phyloP scores from a whole-genome alignment of 2,797 vertebrate species.

The Adrianichthys oophorus region DNA sequence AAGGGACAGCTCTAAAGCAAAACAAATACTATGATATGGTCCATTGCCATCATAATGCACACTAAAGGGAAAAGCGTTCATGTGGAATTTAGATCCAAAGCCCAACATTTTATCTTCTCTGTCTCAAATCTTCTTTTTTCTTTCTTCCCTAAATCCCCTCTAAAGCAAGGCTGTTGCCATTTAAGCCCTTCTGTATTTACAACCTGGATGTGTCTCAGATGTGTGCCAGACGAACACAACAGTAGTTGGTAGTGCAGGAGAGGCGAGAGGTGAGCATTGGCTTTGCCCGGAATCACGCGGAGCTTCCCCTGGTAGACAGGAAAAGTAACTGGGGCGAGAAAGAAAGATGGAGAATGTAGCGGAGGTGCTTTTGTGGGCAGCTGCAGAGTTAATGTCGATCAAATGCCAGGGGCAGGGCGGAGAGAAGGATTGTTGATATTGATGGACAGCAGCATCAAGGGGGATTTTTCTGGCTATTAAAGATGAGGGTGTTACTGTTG shows the following conservation, averaged over 20 bases:
- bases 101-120: conserved; percentile 75
- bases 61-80: conserved; percentile 77
- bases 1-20: conserved; percentile 75
- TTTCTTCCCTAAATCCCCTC: conserved; percentile 63
- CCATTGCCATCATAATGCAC: conserved; percentile 78
- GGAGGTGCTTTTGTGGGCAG: conserved; percentile 47
- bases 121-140: conserved; percentile 69
- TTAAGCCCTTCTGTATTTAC: conserved; percentile 76
- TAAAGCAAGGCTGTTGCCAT: conserved; percentile 71
- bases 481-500: conserved; percentile 51
- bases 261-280: conserved; percentile 57
- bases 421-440: conserved; percentile 54
- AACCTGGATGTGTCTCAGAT: conserved; percentile 61
- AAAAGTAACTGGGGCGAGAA: conserved; percentile 54
- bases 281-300: conserved; percentile 59
- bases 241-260: conserved; percentile 49
- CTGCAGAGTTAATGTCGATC: conserved; percentile 60
- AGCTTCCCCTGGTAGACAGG: conserved; percentile 51
- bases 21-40: conserved; percentile 80
- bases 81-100: conserved; percentile 78
- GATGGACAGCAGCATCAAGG: conserved; percentile 59
- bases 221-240: conserved; percentile 52
- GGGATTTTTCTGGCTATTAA: conserved; percentile 51
- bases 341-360: conserved; percentile 45
- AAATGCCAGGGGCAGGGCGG: conserved; percentile 47